Conservation (phyloP, 2,797 vertebrate species). For the Acipenser transmontanus region DNA sequence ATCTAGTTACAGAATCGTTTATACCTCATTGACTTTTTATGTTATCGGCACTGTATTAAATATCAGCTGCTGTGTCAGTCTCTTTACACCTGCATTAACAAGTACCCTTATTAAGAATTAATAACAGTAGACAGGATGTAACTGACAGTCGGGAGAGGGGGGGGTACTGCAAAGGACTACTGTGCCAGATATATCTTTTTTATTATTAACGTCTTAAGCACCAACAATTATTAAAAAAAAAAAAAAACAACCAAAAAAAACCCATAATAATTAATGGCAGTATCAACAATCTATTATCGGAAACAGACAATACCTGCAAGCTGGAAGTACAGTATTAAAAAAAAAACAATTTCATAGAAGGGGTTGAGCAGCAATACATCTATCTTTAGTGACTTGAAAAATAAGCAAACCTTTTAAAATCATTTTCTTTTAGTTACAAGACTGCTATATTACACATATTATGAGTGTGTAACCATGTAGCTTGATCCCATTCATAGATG, state of each 20-base stretch:
- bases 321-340: too few relatives aligned
- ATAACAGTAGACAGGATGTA: slow-evolving; percentile 37
- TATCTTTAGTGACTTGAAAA: background rate
- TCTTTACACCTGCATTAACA: slow-evolving; percentile 51
- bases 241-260: too few relatives aligned
- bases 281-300: background rate
- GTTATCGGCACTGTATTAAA: slow-evolving; percentile 37
- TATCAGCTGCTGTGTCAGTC: slow-evolving; percentile 52
- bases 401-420: background rate
- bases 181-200: background rate
- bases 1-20: slow-evolving; percentile 2
- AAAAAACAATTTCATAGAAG: too few relatives aligned
- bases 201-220: too few relatives aligned
- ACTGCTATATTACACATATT: background rate
- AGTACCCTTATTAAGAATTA: slow-evolving; percentile 57
- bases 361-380: background rate
- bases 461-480: background rate
- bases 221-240: too few relatives aligned
- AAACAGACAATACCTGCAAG: too few relatives aligned
- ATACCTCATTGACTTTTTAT: slow-evolving; percentile 16
- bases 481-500: too few relatives aligned
- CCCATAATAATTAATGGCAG: background rate
- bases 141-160: background rate
- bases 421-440: background rate
- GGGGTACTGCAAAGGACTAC: background rate